A percentile compares a stretch with the other conserved stretches of the same genome.
phyloP scores from a whole-genome alignment of 2,113 vertebrate species.

The Stigmatopora nigra region DNA sequence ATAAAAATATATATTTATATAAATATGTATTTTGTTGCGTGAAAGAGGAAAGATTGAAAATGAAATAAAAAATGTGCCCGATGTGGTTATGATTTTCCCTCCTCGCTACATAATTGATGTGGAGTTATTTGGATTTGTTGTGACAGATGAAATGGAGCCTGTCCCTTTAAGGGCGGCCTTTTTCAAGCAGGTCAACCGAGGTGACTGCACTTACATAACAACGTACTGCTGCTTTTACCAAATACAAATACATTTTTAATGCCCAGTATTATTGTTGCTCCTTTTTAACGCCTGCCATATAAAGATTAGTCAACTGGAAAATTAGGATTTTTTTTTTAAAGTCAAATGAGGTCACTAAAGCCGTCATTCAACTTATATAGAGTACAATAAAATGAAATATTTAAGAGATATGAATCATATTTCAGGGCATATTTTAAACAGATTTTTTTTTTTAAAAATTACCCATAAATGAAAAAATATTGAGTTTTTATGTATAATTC shows the following conservation, averaged over 20 bases:
- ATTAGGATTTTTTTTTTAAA: background rate
- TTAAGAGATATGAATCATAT: background rate
- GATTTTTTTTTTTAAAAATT: no score
- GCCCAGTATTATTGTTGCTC: background rate
- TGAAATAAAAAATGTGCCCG: background rate
- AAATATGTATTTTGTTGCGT: no score
- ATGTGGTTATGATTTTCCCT: background rate
- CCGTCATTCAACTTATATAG: background rate
- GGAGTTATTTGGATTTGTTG: background rate
- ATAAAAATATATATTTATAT: no score
- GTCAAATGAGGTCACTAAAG: background rate
- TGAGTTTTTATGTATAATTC: background rate
- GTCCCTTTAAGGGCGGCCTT: conserved; percentile 1
- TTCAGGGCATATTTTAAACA: background rate
- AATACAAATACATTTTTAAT: background rate
- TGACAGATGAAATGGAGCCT: background rate
- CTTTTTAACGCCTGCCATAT: background rate
- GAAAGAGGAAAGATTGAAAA: background rate
- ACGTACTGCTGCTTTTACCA: background rate
- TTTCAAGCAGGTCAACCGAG: background rate
- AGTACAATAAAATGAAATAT: background rate
- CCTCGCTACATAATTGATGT: background rate
- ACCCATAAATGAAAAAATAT: background rate
- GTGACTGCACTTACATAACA: conserved; percentile 5
- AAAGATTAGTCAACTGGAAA: no score